phyloP scores from a whole-genome alignment of 2,888 invertebrate species.

The Pyralis farinalis region DNA sequence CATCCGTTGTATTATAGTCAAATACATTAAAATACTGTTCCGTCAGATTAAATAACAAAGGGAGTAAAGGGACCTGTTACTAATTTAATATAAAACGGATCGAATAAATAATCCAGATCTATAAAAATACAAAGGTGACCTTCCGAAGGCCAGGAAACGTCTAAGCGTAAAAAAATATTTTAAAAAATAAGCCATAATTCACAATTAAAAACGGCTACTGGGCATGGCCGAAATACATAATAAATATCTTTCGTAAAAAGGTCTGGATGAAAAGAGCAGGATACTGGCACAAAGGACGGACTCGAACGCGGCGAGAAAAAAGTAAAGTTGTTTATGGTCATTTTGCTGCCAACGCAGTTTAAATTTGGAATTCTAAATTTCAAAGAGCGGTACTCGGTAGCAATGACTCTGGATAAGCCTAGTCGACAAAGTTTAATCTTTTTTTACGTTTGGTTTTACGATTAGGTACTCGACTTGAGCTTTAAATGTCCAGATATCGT shows the following conservation, averaged over 20 bases:
- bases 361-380: conserved; percentile 66
- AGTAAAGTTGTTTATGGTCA: conserved; percentile 72
- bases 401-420: conserved; percentile 23
- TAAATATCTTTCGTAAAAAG: conserved; percentile 79
- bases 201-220: conserved; percentile 79
- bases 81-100: conserved; percentile 51
- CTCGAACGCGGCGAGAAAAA: conserved; percentile 53
- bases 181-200: conserved; percentile 67
- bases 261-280: conserved; percentile 75
- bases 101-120: conserved; percentile 55
- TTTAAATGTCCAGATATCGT: conserved; percentile 8
- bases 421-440: conserved; percentile 19
- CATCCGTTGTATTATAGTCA: conserved; percentile 56
- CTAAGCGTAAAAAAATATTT: conserved; percentile 38
- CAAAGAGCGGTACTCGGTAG: conserved; percentile 30
- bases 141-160: conserved; percentile 66
- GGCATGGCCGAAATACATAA: conserved; percentile 77
- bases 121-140: conserved; percentile 68
- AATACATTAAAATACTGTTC: conserved; percentile 53
- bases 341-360: conserved; percentile 76
- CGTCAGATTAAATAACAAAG: conserved; percentile 55
- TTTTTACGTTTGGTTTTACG: conserved; percentile 11
- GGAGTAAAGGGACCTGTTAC: conserved; percentile 37
- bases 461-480: not conserved
- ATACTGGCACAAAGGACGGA: conserved; percentile 67